A percentile compares a stretch with the other conserved stretches of the same genome.
Conservation (phyloP, 1,140 invertebrate species). For the Zaprionus africanus region DNA sequence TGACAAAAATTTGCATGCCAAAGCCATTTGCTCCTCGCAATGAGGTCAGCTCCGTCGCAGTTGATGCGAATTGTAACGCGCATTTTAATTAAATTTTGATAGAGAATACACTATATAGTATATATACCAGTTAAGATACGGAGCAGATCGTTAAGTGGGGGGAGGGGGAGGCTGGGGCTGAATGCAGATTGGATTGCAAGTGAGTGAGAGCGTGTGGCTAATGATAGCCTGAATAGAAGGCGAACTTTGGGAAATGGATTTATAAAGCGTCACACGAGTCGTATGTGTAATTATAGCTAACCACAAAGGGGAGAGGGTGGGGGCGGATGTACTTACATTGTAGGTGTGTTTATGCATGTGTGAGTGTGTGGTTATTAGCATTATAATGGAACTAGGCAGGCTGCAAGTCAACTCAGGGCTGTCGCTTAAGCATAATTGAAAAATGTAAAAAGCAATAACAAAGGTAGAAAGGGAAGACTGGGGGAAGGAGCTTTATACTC, state of each 20-base stretch:
- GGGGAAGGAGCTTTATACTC: too few species aligned
- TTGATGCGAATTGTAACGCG: slow-evolving; percentile 70
- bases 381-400: slow-evolving; percentile 25
- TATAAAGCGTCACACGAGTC: slow-evolving; percentile 41
- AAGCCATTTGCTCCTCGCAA: slow-evolving; percentile 43
- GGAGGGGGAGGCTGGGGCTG: too few species aligned
- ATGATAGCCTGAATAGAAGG: slow-evolving; percentile 6
- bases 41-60: slow-evolving; percentile 39
- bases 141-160: background rate
- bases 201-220: slow-evolving; percentile 15
- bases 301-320: too few species aligned
- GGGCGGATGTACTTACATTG: background rate
- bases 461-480: background rate
- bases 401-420: background rate
- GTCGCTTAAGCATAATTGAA: slow-evolving; percentile 6
- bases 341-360: background rate
- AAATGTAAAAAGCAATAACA: background rate
- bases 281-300: slow-evolving; percentile 21
- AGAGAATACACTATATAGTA: slow-evolving; percentile 5
- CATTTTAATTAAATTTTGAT: slow-evolving; percentile 74
- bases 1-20: slow-evolving; percentile 66
- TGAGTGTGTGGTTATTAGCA: slow-evolving; percentile 26
- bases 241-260: slow-evolving; percentile 40
- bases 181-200: background rate
- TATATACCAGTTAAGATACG: background rate